phyloP scores from a whole-genome alignment of 1,140 invertebrate genomes.

The Pristionchus pacificus region DNA sequence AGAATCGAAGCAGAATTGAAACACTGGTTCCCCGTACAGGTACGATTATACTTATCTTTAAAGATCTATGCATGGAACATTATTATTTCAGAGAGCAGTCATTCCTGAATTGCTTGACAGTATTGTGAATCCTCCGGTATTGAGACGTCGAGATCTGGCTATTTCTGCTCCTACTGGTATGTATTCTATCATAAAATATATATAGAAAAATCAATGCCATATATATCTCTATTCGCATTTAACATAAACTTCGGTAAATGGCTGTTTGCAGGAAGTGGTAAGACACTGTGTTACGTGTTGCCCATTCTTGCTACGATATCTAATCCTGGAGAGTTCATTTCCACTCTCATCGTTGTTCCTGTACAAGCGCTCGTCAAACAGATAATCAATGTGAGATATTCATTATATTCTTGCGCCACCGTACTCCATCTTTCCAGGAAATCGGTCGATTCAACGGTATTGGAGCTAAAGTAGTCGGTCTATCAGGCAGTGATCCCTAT shows the following conservation, averaged over 20 bases:
- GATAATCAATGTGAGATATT: slow-evolving; percentile 62
- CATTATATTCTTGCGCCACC: neutral
- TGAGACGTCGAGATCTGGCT: slow-evolving; percentile 77
- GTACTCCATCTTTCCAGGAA: slow-evolving; percentile 63
- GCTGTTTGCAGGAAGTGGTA: slow-evolving; percentile 69
- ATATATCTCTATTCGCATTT: neutral
- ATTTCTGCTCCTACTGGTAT: slow-evolving; percentile 87
- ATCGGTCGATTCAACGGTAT: slow-evolving; percentile 20
- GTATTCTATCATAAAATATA: too few species aligned
- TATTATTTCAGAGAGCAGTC: slow-evolving; percentile 27
- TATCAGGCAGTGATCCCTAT: slow-evolving; percentile 24
- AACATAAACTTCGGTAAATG: neutral
- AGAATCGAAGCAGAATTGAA: slow-evolving; percentile 1
- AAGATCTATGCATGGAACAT: slow-evolving; percentile 2
- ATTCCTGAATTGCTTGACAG: slow-evolving; percentile 17
- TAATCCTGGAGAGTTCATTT: slow-evolving; percentile 64
- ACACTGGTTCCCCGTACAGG: slow-evolving; percentile 28
- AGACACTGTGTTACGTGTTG: slow-evolving; percentile 87
- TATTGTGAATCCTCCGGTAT: slow-evolving; percentile 13
- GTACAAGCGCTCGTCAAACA: slow-evolving; percentile 88
- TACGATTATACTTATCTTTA: neutral
- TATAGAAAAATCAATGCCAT: too few species aligned
- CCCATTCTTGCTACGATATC: slow-evolving; percentile 75
- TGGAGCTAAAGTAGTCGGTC: slow-evolving; percentile 27
- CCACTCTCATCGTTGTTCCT: slow-evolving; percentile 82